A percentile compares a stretch with the other conserved stretches of the same genome.
Conservation (phyloP, 2,888 invertebrate genomes). For the Agonopterix subpropinquella region DNA sequence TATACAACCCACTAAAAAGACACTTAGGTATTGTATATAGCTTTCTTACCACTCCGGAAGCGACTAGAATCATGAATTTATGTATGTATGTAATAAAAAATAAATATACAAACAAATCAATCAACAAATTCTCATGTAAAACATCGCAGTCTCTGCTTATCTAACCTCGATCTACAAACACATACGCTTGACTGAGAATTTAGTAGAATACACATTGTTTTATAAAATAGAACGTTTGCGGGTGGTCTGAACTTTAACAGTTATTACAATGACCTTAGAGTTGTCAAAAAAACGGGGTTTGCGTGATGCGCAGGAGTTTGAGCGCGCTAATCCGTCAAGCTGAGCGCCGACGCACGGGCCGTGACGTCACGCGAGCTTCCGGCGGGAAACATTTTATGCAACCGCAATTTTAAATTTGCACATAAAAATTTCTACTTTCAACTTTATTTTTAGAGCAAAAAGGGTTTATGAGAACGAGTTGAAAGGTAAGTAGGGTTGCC, state of each 20-base stretch:
- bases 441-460: neutral
- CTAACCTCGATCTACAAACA: too few species aligned
- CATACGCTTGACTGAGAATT: neutral
- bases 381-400: slow-evolving; percentile 17
- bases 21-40: too few species aligned
- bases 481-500: slow-evolving; percentile 7
- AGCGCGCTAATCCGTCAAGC: slow-evolving; percentile 44
- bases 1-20: too few species aligned
- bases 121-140: too few species aligned
- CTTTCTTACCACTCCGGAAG: too few species aligned
- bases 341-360: slow-evolving; percentile 31
- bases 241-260: slow-evolving; percentile 3
- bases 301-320: slow-evolving; percentile 38
- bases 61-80: too few species aligned
- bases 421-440: slow-evolving; percentile 6
- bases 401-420: slow-evolving; percentile 16
- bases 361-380: slow-evolving; percentile 50
- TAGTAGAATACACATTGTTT: neutral
- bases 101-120: too few species aligned
- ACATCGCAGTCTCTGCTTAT: too few species aligned
- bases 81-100: too few species aligned
- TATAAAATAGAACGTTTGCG: neutral
- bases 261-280: slow-evolving; percentile 16
- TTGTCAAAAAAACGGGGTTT: slow-evolving; percentile 24
- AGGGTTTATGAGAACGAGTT: neutral